These are phyloP conservation scores for Musca domestica DNA, from an alignment of 1,140 invertebrate species.

Conservation along the genomic window DNA sequence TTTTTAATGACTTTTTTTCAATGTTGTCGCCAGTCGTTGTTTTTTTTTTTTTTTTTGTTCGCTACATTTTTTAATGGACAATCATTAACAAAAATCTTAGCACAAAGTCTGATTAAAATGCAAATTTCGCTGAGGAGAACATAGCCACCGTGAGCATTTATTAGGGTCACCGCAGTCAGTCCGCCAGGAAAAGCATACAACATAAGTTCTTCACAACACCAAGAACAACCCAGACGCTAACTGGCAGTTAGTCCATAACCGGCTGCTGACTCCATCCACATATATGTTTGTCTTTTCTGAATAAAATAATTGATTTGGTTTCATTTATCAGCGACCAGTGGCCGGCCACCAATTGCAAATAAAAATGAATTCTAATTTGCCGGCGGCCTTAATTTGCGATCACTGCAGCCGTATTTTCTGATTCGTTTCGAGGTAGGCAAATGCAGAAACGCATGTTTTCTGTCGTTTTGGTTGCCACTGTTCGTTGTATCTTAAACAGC, in stretches of 20 bases:
- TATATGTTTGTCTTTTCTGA: neutral
- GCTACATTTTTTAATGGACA: slow-evolving; percentile 3
- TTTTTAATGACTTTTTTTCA: too few relatives aligned
- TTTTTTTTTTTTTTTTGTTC: neutral
- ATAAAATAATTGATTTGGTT: slow-evolving; percentile 12
- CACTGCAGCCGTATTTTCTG: neutral
- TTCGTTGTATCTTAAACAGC: slow-evolving; percentile 27
- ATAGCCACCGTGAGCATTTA: neutral
- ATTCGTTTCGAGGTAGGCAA: slow-evolving; percentile 11
- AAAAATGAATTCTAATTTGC: slow-evolving; percentile 19
- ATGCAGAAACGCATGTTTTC: slow-evolving; percentile 26
- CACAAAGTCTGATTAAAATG: slow-evolving; percentile 13
- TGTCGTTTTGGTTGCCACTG: slow-evolving; percentile 28
- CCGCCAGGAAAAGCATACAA: neutral
- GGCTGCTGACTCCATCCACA: too few relatives aligned
- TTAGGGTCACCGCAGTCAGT: neutral
- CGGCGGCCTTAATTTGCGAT: slow-evolving; percentile 27
- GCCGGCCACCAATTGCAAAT: neutral
- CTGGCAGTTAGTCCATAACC: neutral
- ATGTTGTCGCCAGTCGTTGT: neutral
- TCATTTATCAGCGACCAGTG: neutral
- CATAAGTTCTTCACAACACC: too few relatives aligned
- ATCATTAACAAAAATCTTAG: slow-evolving; percentile 19
- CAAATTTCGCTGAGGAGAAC: slow-evolving; percentile 1
- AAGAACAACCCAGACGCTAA: neutral